phyloP scores from a whole-genome alignment of 2,797 vertebrate genomes.

The Rhinoraja longicauda region DNA sequence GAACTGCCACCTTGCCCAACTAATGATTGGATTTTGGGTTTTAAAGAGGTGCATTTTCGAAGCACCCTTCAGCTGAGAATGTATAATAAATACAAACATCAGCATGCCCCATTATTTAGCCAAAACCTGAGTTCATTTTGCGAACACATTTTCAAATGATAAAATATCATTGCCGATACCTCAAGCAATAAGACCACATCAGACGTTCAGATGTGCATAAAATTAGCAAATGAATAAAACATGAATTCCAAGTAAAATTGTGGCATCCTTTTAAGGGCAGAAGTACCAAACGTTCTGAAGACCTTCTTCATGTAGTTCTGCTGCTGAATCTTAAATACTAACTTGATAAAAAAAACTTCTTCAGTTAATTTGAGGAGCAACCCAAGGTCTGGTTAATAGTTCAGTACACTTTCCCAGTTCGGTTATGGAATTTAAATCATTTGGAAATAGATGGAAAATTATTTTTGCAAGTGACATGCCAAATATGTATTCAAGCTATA shows the following conservation, averaged over 20 bases:
- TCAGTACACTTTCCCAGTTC: background rate
- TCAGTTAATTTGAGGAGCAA: background rate
- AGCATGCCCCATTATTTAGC: background rate
- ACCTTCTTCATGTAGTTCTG: background rate
- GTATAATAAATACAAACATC: constrained; percentile 9
- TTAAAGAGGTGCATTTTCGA: background rate
- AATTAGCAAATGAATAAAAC: constrained; percentile 37
- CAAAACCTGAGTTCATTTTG: constrained; percentile 27
- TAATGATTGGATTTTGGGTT: constrained; percentile 14
- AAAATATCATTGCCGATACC: constrained; percentile 26
- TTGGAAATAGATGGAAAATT: background rate
- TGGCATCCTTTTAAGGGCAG: background rate
- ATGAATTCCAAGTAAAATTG: constrained; percentile 23
- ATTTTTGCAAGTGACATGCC: background rate
- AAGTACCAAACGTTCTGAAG: background rate
- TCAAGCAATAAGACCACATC: background rate
- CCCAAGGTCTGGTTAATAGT: background rate
- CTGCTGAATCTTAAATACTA: background rate
- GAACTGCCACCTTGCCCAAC: constrained; percentile 5
- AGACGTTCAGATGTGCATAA: constrained; percentile 21
- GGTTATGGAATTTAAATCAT: background rate
- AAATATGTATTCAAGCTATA: background rate
- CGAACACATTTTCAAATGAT: constrained; percentile 11
- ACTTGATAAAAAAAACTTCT: background rate
- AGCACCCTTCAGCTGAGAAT: background rate